Evolutionary conservation across 2,797 vertebrate species (phyloP), one percentile per base, ranked within the genome.

Genomic region (Parotocinclus haroldoi): DNA sequence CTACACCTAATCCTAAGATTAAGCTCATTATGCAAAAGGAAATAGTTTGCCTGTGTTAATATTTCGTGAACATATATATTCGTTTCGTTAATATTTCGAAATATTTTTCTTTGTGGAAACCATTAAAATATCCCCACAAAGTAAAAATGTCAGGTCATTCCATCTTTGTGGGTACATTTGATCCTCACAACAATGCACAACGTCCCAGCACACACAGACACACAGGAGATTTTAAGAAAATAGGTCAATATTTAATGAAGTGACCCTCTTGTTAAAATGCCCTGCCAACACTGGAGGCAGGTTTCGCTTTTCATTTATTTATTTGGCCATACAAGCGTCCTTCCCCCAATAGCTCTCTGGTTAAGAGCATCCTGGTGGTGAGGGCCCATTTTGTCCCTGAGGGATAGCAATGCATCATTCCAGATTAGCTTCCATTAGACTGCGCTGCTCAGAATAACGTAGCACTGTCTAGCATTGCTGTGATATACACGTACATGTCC

Each of bases 211-310:
- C 36, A 56, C 54, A 56, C 36, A 57, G 13, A 58, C 9, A 44
- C 56, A 58, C 38, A 58, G 27, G 27, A 27, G 27, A 2, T 27
- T 27, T 27, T n/a, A 44, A 10, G 42, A 10, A 50, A 42, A 40
- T 10, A 79, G 85, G 84, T 90, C 85, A 88, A 90, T 90, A 88
- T 90, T 90, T 91, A 90, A 91, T 91, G 86, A 89, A 90, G 83
- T 86, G 84, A 86, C 81, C 86, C 82, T 86, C 85, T 90, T 88
- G 86, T 88, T 86, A 87, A 89, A 88, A 89, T 82, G 83, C 84
- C 82, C 83, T 86, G 85, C 82, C 81, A 81, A 78, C 69, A 83
- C 83, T 85, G 72, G 57, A 55, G 85, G 84, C 78, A 79, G 76
- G 79, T 72, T 76, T 77, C 72, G 70, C 79, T 79, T 87, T 89